phyloP scores from a whole-genome alignment of 2,797 vertebrate species.

The Pyrocephalus nanus region DNA sequence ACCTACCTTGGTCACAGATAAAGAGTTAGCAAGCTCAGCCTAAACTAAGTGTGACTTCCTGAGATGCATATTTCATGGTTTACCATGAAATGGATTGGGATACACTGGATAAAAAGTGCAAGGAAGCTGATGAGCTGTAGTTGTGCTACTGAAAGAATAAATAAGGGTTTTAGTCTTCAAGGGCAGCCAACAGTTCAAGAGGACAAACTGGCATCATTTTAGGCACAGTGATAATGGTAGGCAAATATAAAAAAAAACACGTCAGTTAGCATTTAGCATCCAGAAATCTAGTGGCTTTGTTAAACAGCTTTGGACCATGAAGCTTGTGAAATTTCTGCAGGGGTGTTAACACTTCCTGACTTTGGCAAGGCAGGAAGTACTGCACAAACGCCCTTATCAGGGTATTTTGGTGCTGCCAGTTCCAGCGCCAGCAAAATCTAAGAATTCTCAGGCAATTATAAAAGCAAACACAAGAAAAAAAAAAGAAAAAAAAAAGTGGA shows the following conservation, averaged over 20 bases:
- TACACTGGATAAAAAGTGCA: neutral
- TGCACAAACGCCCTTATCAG: neutral
- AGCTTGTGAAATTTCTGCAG: constrained; percentile 18
- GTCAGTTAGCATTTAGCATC: neutral
- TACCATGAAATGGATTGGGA: neutral
- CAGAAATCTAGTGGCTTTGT: neutral
- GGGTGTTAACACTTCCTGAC: constrained; percentile 46
- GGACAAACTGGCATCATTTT: neutral
- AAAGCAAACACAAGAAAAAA: neutral
- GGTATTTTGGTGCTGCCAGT: neutral
- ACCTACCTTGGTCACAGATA: neutral
- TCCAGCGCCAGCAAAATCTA: neutral
- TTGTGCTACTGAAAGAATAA: neutral
- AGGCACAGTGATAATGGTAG: neutral
- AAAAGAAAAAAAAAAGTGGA: neutral
- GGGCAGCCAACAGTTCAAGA: neutral
- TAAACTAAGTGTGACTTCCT: neutral
- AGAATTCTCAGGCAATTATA: neutral
- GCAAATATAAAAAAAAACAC: neutral
- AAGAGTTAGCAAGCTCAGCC: neutral
- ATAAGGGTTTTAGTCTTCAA: neutral
- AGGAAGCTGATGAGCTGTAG: neutral
- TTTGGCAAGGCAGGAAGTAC: constrained; percentile 38
- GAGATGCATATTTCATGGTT: neutral
- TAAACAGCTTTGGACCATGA: constrained; percentile 1